Base-by-base conservation (phyloP, 2,113 vertebrate species). In the Eurystomus gularis region DNA sequence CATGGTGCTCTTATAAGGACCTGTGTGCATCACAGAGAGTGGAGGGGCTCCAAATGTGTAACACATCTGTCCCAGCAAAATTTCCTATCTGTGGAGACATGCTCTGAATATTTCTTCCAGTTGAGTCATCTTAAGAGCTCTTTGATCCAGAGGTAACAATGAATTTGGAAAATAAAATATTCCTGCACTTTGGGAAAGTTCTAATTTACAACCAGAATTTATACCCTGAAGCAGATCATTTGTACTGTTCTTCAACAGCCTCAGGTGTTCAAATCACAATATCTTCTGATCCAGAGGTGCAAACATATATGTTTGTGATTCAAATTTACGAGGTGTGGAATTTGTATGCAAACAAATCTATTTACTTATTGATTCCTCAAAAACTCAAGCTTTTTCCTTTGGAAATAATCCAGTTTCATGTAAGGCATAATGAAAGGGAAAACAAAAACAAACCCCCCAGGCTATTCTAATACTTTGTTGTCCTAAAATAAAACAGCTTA, bases 11-110 rank as follows among this genome's bases (percentile, higher is more conserved):
- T 54, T 73, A 15, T 13, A 31, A 54, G 25, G 37, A 54, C 15
- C 7, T 33, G 7, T 14, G 35, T 13, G 25, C 7, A 28, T 15
- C 62, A 42, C 0, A 1, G 29, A 33, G 40, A 8, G 2, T 7
- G 31, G 7, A 26, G 7, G 17, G 2, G 15, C 31, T 73, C 42
- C 62, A 48, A 5, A 13, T 78, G 20, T 52, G 42, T 46, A 80
- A 42, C 13, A 62, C 39, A 66, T 21, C 28, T 37, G 17, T 35
- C 31, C 37, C 62, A 46, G 31, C 62, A 25, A 88, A 61, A 88
- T 81, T 80, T 86, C 75, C 40, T 37, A 3, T 40, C 18, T 83
- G 33, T 48, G 51, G 79, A 88, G n/a, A 10, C 16, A 31, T 40
- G n/a, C 62, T 42, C 73, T 75, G 39, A 91, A 82, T 20, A 86